Base-by-base conservation (phyloP, 2,113 vertebrate species). In the Proterorhinus semilunaris region DNA sequence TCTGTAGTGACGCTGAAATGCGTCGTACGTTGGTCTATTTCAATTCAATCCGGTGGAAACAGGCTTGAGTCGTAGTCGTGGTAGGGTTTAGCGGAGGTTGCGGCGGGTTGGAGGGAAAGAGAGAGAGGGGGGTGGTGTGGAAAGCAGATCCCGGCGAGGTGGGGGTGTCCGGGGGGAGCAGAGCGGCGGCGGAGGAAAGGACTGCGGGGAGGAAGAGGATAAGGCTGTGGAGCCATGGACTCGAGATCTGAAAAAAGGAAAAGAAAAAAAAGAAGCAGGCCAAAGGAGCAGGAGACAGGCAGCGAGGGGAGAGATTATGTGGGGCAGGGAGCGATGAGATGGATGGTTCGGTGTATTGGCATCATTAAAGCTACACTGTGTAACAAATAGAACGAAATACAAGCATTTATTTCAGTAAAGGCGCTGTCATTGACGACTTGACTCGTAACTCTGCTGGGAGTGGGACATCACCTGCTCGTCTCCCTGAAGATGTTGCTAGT, bases 211-310 rank as follows among this genome's bases (percentile, higher is more conserved):
- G 66, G 62, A 71, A 53, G 65, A 27, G 50, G 71, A 57, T 11
- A 46, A 66, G 55, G 57, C 45, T 49, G 27, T 36, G 76, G 62
- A 46, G 65, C 49, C 47, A 75, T 74, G 73, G 79, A 81, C 69
- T 57, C 78, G 83, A 80, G 82, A 84, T 87, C 81, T 82, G 87
- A 88, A 17, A 86, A 85, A 36, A 36, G 2, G 2, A 36, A 86
- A 3, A 36, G 4, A 36, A 88, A 17, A 86, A 85, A 21, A 21
- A 21, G 21, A 21, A 86, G 79, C 80, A 88, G 85, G 82, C 80
- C 82, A 74, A 69, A 79, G 75, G 77, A 54, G 85, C 27, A 80
- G 79, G 75, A 82, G 81, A 78, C 55, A 68, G 68, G 80, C 68
- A 82, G 78, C 71, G 53, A 70, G 52, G n/a, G 72, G 7, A 72